These are phyloP conservation scores for Patagioenas fasciata DNA, from an alignment of 2,113 vertebrate genomes.

Conservation along the genomic window DNA sequence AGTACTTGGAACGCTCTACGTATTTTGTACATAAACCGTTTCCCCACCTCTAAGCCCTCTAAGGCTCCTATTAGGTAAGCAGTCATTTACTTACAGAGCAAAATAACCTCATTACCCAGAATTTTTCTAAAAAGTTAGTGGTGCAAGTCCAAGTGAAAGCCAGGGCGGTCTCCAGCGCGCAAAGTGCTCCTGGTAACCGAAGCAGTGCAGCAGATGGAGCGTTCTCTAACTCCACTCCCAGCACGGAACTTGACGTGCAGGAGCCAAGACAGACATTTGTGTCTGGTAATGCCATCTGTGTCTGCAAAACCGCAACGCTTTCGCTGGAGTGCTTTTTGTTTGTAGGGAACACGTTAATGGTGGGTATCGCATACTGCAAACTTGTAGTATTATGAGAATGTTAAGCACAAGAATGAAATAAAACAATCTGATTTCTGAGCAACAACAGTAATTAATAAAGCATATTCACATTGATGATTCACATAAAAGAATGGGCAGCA, in stretches of 20 bases:
- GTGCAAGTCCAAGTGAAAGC: conserved; percentile 6
- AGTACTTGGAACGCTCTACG: neutral
- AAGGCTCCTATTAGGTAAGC: neutral
- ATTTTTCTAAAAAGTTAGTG: neutral
- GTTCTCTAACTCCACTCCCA: conserved; percentile 61
- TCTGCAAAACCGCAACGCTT: conserved; percentile 43
- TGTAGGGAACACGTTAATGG: conserved; percentile 52
- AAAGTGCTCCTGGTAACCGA: conserved; percentile 11
- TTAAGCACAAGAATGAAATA: neutral
- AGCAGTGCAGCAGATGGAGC: conserved; percentile 56
- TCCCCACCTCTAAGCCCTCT: neutral
- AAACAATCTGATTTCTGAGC: neutral
- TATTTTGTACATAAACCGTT: neutral
- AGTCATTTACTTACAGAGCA: neutral
- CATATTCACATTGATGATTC: neutral
- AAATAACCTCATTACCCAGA: neutral
- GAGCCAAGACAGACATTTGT: conserved; percentile 72
- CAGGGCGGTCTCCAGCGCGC: neutral
- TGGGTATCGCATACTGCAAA: conserved; percentile 27
- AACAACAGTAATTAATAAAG: neutral
- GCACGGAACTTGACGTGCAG: conserved; percentile 61
- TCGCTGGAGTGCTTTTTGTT: conserved; percentile 59
- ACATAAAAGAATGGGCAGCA: neutral
- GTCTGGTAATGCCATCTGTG: conserved; percentile 68
- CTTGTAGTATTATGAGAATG: neutral